A percentile compares a stretch with the other conserved stretches of the same genome.
These are phyloP conservation scores for Macrotus californicus DNA, from an alignment of 2,113 vertebrate species.

Conservation along the genomic window DNA sequence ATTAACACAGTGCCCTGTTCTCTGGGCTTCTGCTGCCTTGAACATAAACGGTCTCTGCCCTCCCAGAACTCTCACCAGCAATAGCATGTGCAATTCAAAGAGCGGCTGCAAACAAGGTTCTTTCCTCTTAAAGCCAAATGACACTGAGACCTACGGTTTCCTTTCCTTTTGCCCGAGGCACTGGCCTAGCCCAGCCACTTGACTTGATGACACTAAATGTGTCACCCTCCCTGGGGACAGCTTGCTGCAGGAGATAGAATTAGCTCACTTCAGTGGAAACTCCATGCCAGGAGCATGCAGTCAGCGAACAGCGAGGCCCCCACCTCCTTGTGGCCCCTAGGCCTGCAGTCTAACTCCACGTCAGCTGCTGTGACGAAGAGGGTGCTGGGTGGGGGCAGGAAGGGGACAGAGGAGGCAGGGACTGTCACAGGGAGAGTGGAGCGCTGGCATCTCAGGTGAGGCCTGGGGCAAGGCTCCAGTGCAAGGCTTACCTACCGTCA, in stretches of 20 bases:
- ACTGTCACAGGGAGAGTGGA: not conserved
- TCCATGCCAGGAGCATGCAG: not conserved
- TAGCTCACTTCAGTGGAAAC: not conserved
- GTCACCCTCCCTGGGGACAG: not conserved
- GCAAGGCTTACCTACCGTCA: not conserved
- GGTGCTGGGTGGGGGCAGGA: not conserved
- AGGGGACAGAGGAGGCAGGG: not conserved
- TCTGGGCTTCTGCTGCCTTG: not conserved
- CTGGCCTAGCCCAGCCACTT: not conserved
- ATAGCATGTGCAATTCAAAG: not conserved
- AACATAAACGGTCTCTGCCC: not conserved
- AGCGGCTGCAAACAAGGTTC: not conserved
- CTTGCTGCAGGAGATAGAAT: not conserved
- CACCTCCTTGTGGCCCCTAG: not conserved
- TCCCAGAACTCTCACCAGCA: not conserved
- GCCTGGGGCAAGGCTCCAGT: not conserved
- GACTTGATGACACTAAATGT: accelerated
- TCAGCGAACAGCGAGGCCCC: not conserved
- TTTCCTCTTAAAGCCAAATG: not conserved
- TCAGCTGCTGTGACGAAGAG: not conserved
- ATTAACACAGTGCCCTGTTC: not conserved
- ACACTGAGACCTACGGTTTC: not conserved
- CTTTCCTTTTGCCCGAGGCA: not conserved
- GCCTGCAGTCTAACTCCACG: not conserved
- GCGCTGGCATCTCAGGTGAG: not conserved